Percentiles rank a stretch among this genome's conserved stretches.
Evolutionary conservation across 2,888 invertebrate genomes (phyloP).

Genomic region (Parnassius apollo): DNA sequence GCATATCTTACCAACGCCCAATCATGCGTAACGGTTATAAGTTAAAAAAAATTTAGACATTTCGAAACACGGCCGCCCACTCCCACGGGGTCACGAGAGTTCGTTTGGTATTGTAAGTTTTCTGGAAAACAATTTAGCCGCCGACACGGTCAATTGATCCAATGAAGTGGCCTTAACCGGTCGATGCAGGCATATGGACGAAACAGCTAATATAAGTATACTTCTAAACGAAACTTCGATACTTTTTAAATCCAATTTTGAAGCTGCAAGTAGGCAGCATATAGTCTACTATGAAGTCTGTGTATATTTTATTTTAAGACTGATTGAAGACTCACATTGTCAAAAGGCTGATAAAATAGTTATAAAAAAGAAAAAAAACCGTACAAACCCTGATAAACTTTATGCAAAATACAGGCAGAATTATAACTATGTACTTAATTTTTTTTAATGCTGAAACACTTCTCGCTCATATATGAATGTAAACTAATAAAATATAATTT

Average conservation of each 20-base stretch:
- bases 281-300: no score
- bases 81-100: conserved; percentile 60
- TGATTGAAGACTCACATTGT: no score
- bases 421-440: no score
- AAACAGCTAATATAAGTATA: conserved; percentile 5
- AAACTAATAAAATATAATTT: no score
- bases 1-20: conserved; percentile 31
- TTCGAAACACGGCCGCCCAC: conserved; percentile 42
- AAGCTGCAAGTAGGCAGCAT: background rate
- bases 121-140: conserved; percentile 62
- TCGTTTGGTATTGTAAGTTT: conserved; percentile 48
- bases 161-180: conserved; percentile 39
- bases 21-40: conserved; percentile 40
- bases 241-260: background rate
- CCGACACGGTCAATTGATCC: conserved; percentile 65
- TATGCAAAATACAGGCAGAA: no score
- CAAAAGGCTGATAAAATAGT: no score
- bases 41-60: conserved; percentile 33
- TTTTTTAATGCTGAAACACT: no score
- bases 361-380: no score
- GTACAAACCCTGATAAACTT: no score
- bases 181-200: conserved; percentile 21
- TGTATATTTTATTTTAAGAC: no score
- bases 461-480: no score
- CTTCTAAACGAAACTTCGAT: conserved; percentile 3